These are phyloP conservation scores for Psilopogon haemacephalus DNA, from an alignment of 2,113 vertebrate genomes.

Conservation along the genomic window DNA sequence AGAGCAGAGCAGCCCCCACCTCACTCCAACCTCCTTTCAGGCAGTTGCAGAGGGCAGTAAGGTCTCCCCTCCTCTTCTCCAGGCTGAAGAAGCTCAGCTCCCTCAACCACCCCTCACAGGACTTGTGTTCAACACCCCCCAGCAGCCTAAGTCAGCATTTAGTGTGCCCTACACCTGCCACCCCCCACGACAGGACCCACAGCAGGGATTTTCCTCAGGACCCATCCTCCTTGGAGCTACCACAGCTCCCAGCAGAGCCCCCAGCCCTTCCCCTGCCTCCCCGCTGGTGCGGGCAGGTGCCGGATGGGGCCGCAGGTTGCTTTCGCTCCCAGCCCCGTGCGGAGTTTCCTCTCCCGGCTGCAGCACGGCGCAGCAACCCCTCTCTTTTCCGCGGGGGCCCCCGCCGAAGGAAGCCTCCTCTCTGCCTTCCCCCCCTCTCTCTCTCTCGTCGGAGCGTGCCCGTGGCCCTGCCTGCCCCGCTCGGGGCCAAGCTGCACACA, in stretches of 20 bases:
- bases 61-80: too few species aligned
- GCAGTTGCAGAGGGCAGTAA: too few species aligned
- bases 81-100: too few species aligned
- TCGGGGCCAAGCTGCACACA: neutral
- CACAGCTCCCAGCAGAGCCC: neutral
- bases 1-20: too few species aligned
- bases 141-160: neutral
- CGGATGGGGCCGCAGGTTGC: neutral
- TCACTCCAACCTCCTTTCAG: too few species aligned
- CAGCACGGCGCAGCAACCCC: neutral
- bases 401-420: neutral
- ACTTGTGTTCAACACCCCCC: too few species aligned
- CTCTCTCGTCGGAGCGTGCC: neutral
- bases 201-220: rapidly evolving
- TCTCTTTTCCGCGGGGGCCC: rapidly evolving
- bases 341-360: neutral
- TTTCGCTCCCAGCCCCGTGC: neutral
- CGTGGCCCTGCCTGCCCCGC: neutral
- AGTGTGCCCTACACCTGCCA: neutral
- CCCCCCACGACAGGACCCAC: rapidly evolving
- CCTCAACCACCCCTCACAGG: too few species aligned
- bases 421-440: neutral
- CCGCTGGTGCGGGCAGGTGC: rapidly evolving
- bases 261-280: neutral
- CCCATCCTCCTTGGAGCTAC: neutral